phyloP scores from a whole-genome alignment of 1,140 invertebrate species.

The Theocolax elegans region DNA sequence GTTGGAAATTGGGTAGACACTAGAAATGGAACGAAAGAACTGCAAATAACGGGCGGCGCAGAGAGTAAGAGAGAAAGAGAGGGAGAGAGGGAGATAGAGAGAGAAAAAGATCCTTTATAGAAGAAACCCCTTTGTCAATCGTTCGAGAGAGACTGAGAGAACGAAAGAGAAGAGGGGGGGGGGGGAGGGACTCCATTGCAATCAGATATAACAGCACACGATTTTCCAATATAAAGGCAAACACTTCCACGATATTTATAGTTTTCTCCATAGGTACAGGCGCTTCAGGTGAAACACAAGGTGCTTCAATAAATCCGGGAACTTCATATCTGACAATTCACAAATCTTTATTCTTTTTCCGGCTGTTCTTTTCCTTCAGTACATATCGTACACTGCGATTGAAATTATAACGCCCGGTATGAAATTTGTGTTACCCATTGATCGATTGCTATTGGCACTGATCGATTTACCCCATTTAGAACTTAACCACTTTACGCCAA shows the following conservation, averaged over 20 bases:
- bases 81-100: too few relatives aligned
- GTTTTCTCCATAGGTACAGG: background rate
- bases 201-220: conserved; percentile 5
- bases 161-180: background rate
- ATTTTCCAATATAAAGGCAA: conserved; percentile 17
- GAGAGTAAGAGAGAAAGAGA: background rate
- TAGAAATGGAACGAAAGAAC: conserved; percentile 7
- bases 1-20: conserved; percentile 16
- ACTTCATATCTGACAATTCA: background rate
- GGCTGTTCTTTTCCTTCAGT: too few relatives aligned
- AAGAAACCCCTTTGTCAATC: conserved; percentile 12
- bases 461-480: too few relatives aligned
- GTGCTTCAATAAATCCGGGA: background rate
- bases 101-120: background rate
- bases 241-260: background rate
- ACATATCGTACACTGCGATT: too few relatives aligned
- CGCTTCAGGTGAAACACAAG: background rate
- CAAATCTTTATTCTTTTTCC: background rate
- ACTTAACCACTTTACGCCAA: too few relatives aligned
- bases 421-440: too few relatives aligned
- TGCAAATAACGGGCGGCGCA: background rate
- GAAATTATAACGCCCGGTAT: too few relatives aligned
- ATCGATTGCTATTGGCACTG: too few relatives aligned
- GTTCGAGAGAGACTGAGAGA: background rate
- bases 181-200: background rate